A percentile compares a stretch with the other conserved stretches of the same genome.
Evolutionary conservation across 35 echinoderm and acorn worm genomes (phyloP).

Genomic region (Amphiura filiformis): DNA sequence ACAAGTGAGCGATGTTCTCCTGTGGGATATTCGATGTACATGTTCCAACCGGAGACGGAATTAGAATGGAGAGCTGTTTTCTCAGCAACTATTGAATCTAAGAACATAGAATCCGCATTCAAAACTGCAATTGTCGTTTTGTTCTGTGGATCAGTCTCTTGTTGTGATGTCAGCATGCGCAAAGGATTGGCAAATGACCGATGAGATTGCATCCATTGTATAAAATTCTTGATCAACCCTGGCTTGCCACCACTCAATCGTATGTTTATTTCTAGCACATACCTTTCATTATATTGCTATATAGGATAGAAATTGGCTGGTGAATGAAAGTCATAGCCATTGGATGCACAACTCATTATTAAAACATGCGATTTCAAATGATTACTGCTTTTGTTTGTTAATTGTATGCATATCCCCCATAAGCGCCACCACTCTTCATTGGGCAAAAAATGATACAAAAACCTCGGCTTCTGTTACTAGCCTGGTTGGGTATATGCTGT

Average conservation of each 20-base stretch:
- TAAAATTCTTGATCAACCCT: not conserved
- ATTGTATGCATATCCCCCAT: not conserved
- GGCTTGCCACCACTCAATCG: not conserved
- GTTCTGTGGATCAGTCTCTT: not conserved
- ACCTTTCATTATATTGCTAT: not conserved
- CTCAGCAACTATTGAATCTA: not conserved
- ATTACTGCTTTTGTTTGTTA: not conserved
- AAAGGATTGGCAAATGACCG: not conserved
- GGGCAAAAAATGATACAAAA: too few relatives aligned
- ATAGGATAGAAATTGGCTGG: not conserved
- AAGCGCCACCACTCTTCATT: not conserved
- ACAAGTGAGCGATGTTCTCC: not conserved
- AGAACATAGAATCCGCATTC: not conserved
- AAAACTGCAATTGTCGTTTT: too few relatives aligned
- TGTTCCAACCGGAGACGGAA: not conserved
- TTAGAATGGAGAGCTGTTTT: not conserved
- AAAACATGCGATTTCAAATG: not conserved
- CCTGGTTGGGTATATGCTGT: not conserved
- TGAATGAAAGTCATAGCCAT: not conserved
- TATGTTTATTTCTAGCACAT: not conserved
- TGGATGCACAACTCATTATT: not conserved
- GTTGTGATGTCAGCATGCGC: not conserved
- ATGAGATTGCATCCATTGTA: not conserved
- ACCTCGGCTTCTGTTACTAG: too few relatives aligned
- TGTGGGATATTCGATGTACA: not conserved